A percentile compares a stretch with the other conserved stretches of the same genome.
Conservation (phyloP, 1,140 invertebrate genomes). For the Drosophila oshimai region DNA sequence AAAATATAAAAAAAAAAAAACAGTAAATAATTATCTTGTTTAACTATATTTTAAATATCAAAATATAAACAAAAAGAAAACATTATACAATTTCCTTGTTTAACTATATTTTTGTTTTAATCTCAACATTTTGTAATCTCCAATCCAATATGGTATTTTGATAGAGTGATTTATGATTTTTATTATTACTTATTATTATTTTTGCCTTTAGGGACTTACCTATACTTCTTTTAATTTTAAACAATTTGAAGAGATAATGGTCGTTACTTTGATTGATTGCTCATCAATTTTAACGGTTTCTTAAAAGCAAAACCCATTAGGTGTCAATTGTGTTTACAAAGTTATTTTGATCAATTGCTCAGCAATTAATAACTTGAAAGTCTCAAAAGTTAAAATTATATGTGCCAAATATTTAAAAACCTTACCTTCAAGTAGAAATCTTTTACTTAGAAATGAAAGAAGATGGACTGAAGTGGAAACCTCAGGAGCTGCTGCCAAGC, state of each 20-base stretch:
- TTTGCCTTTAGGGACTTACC: too few relatives aligned
- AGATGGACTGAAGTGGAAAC: background rate
- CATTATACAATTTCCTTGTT: too few relatives aligned
- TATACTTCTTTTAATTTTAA: background rate
- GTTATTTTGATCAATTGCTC: background rate
- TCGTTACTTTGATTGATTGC: background rate
- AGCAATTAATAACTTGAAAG: background rate
- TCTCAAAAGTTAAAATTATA: background rate
- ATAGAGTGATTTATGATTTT: too few relatives aligned
- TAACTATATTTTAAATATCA: too few relatives aligned
- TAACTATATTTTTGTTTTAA: too few relatives aligned
- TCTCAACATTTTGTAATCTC: too few relatives aligned
- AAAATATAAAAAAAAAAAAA: too few relatives aligned
- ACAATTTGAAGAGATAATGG: background rate
- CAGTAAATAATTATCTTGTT: too few relatives aligned
- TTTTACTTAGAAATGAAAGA: constrained; percentile 32
- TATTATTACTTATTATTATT: too few relatives aligned
- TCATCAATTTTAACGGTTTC: background rate
- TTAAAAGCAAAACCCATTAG: background rate
- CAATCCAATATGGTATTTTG: too few relatives aligned
- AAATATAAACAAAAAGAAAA: too few relatives aligned
- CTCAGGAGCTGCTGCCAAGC: background rate
- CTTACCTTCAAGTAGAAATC: background rate
- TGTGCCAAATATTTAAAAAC: constrained; percentile 3
- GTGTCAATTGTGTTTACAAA: background rate